A percentile compares a stretch with the other conserved stretches of the same genome.
These are phyloP conservation scores for Calephelis virginiensis DNA, from an alignment of 1,140 invertebrate species.

Conservation along the genomic window DNA sequence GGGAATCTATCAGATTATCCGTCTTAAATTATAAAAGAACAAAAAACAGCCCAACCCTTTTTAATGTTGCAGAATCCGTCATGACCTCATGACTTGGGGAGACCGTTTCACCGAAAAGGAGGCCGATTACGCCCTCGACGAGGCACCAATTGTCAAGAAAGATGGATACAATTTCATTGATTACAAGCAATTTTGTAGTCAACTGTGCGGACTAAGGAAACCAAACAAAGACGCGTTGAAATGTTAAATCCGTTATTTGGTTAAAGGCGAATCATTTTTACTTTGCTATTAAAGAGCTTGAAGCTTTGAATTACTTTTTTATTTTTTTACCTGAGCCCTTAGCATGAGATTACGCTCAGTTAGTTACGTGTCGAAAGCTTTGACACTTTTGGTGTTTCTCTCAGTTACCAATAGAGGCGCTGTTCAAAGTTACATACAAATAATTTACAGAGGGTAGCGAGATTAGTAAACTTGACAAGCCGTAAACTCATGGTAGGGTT, in stretches of 20 bases:
- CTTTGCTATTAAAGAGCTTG: background rate
- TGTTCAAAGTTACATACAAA: no score
- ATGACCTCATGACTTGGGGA: slow-evolving; percentile 80
- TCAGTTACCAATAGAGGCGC: no score
- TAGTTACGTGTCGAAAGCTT: no score
- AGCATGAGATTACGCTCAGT: no score
- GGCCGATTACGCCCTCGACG: slow-evolving; percentile 80
- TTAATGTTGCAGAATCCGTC: slow-evolving; percentile 72
- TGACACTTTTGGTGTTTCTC: no score
- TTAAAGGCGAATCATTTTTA: background rate
- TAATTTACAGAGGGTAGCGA: no score
- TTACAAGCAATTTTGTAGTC: slow-evolving; percentile 80
- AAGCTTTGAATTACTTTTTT: background rate
- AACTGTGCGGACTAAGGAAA: slow-evolving; percentile 80
- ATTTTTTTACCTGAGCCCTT: background rate
- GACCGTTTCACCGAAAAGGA: slow-evolving; percentile 80
- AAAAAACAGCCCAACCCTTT: background rate
- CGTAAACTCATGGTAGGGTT: no score
- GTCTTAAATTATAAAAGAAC: background rate
- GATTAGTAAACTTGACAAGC: no score
- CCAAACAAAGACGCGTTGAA: slow-evolving; percentile 47
- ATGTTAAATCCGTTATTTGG: slow-evolving; percentile 11
- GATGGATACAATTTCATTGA: slow-evolving; percentile 79
- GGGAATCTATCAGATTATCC: no score
- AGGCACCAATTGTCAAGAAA: slow-evolving; percentile 79